Base-by-base conservation (phyloP, 2,797 vertebrate species). In the Myotis myotis region DNA sequence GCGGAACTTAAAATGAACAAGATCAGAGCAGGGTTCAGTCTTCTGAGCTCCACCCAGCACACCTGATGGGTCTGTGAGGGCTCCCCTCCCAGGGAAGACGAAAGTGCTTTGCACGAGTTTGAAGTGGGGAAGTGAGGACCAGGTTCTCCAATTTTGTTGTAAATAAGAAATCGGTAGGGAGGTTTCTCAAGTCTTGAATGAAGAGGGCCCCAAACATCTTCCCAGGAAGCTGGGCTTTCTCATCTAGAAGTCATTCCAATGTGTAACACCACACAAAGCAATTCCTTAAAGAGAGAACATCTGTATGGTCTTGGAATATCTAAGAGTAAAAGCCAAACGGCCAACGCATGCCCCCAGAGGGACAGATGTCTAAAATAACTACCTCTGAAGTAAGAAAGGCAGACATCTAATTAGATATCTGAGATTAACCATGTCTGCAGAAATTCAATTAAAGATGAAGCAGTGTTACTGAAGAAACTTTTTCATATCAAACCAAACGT, bases 361-460 rank as follows among this genome's bases (percentile, higher is more conserved):
- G 95, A 94, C 25, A 93, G 89, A 74, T 41, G 93, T 87, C 89
- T 89, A 64, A 47, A 96, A 82, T 51, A 89, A 87, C 76, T 80
- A 90, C 55, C 95, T 94, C 57, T 84, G 82, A 96, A 96, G 96
- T 84, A 97, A 96, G 76, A 95, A 95, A 71, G 93, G 71, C 92
- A 97, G 93, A 92, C 1, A 11, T 89, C 86, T 97, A 96, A 93
- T 94, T 81, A 93, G 95, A 76, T 79, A 96, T 88, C 23, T 82
- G 64, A 97, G 92, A 79, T 89, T 92, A 92, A 95, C 96, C 72
- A 96, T 96, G 87, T 94, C 25, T 93, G 83, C 94, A 88, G 97
- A 96, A 97, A 97, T 93, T 96, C 92, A 97, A 97, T 97, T 95
- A 96, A 95, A 86, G 92, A 97, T 95, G 96, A 98, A 98, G 97